Base-by-base conservation (phyloP, 2,113 vertebrate genomes). In the Gopherus evgoodei region DNA sequence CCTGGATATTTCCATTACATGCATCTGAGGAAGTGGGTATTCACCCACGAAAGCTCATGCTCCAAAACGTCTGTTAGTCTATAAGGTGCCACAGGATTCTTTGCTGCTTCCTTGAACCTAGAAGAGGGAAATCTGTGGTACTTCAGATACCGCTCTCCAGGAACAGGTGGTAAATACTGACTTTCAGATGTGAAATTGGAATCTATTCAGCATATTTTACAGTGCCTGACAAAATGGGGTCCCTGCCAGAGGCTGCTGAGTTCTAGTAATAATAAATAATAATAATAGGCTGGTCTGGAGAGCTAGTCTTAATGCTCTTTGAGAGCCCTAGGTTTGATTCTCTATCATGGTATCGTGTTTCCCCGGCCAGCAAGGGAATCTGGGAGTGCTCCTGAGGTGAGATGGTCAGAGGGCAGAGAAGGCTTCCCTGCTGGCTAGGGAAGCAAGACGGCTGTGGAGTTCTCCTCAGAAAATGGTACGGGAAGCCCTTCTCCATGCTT, bases 161-260 rank as follows among this genome's bases (percentile, higher is more conserved):
- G 94, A 93, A 96, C 47, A 80, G 24, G 91, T 44, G 38, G 75
- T 78, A 27, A 78, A 78, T 47, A 47, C 76, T 91, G 75, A 90
- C 87, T 94, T 87, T 95, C 91, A 93, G 78, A 72, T 94, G 42
- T 42, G 85, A 81, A 59, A 76, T 49, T 82, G 35, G 92, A 92
- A 92, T 88, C 83, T 11, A 6, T 50, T 27, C 24, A 80, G 93
- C 86, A 90, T 91, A 88, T 72, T 91, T 86, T 44, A 56, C 44
- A 42, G 93, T 95, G 69, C 59, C 31, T 62, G 62, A 62, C 57
- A 62, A 65, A 65, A 86, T 78, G 44, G 89, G 54, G 80, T 86
- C 31, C 35, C 35, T 69, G 14, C 17, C n/a, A 22, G n/a, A 21
- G 65, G 93, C 91, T 93, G 49, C 76, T 4, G 75, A 25, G 21